Base-by-base conservation (phyloP, 2,797 vertebrate species). In the Silurus aristotelis region DNA sequence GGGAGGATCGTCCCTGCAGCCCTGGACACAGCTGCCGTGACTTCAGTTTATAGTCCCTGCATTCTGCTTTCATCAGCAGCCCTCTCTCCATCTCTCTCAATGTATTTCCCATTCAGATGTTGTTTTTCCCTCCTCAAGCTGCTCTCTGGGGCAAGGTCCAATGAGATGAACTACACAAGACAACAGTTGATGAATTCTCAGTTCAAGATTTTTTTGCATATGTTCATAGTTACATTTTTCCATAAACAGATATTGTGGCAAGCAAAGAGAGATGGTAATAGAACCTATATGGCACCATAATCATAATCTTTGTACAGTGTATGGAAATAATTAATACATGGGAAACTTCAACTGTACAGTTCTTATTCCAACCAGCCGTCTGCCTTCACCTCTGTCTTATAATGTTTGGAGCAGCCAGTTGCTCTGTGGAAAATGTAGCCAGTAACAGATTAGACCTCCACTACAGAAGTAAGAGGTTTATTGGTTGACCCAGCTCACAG, bases 1-100 rank as follows among this genome's bases (percentile, higher is more conserved):
- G 92, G 90, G 86, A 93, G 91, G 92, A 91, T 92, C 90, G 92
- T 94, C 94, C 92, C 91, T 86, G 90, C 92, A 91, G 93, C 87
- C 90, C 91, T 91, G 93, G 89, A 93, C 94, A 93, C 94, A 95
- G 94, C 94, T 95, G 94, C 92, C 91, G 89, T 83, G 89, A 90
- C 90, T 88, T 66, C 77, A 86, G 89, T 87, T 87, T 89, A 87
- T 88, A 89, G 84, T 89, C 89, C 87, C 87, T 88, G 67, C 56
- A 87, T 89, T 90, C 78, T 84, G 90, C 92, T 92, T 94, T 94
- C 92, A 93, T 90, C 92, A 93, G 87, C 87, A 88, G 87, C 88
- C 85, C 61, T 89, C 84, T 75, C 82, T 85, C 78, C 72, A 55
- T 81, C 87, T 86, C 85, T 64, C 70, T 85, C 55, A 56, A 58